A percentile compares a stretch with the other conserved stretches of the same genome.
Evolutionary conservation across 30 jellyfish, hydroid and myxozoan genomes (phyloP).

Genomic region (Hydractinia symbiolongicarpus): DNA sequence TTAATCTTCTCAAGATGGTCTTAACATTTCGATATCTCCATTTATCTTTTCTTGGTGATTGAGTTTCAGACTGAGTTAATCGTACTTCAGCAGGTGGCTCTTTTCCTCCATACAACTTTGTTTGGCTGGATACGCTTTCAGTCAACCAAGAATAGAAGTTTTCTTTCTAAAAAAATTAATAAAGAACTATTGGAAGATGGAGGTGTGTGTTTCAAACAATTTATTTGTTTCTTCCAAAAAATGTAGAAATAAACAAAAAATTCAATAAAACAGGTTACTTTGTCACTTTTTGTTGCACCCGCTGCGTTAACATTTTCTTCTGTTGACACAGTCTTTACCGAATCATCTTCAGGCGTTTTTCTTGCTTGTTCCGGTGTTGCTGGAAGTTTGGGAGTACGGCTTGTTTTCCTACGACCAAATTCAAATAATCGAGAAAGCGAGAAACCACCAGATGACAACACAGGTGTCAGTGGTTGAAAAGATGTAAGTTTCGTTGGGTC

Average conservation of each 20-base stretch:
- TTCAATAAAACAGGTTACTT: too few relatives aligned
- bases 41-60: conserved; percentile 66
- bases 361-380: conserved; percentile 25
- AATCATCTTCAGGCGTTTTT: background rate
- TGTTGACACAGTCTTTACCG: background rate
- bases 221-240: too few relatives aligned
- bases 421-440: conserved; percentile 58
- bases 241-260: too few relatives aligned
- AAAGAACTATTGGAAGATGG: too few relatives aligned
- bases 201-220: too few relatives aligned
- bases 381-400: conserved; percentile 16
- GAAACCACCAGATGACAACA: conserved; percentile 54
- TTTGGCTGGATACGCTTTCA: conserved; percentile 14
- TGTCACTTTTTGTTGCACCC: too few relatives aligned
- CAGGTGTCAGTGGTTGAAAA: conserved; percentile 87
- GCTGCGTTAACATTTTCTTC: background rate
- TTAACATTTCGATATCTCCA: conserved; percentile 86
- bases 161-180: conserved; percentile 6
- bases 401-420: conserved; percentile 51
- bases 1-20: conserved; percentile 78
- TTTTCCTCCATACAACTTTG: conserved; percentile 14
- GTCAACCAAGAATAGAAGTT: conserved; percentile 29
- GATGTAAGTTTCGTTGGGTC: conserved; percentile 72
- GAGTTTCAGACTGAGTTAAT: conserved; percentile 12
- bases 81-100: conserved; percentile 36